These are phyloP conservation scores for Xestoiulus laeticollis DNA, from an alignment of 2,888 invertebrate species.

Conservation along the genomic window DNA sequence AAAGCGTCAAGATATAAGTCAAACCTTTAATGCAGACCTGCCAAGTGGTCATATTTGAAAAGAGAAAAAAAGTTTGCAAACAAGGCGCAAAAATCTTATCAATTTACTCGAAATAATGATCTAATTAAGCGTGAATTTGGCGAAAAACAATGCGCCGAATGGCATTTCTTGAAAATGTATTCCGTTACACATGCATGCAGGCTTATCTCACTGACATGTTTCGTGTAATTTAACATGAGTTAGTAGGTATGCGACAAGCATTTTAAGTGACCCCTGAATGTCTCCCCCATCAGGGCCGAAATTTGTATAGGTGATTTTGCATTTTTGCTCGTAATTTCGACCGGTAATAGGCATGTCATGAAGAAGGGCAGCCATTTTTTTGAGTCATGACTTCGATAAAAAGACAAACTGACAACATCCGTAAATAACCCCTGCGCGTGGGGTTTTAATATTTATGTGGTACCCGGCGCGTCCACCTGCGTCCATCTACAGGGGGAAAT, in stretches of 20 bases:
- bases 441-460: not conserved
- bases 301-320: not conserved
- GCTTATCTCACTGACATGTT: not conserved
- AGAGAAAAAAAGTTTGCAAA: not conserved
- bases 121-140: not conserved
- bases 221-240: slow-evolving; percentile 1
- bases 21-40: too few relatives aligned
- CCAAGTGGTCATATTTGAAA: too few relatives aligned
- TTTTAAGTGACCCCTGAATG: not conserved
- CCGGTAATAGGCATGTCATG: slow-evolving; percentile 1
- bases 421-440: slow-evolving; percentile 1
- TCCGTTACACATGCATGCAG: not conserved
- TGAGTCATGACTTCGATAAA: slow-evolving; percentile 9
- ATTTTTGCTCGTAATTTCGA: slow-evolving; percentile 9
- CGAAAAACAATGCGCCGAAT: not conserved
- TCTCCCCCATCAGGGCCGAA: not conserved
- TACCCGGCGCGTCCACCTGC: not conserved
- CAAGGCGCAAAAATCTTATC: not conserved
- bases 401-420: not conserved
- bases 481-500: not conserved
- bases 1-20: too few relatives aligned
- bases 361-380: not conserved
- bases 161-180: not conserved
- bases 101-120: not conserved
- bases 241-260: slow-evolving; percentile 9